Evolutionary conservation across 2,797 vertebrate species (phyloP), one percentile per base, ranked within the genome.

Genomic region (Malurus leucopterus): DNA sequence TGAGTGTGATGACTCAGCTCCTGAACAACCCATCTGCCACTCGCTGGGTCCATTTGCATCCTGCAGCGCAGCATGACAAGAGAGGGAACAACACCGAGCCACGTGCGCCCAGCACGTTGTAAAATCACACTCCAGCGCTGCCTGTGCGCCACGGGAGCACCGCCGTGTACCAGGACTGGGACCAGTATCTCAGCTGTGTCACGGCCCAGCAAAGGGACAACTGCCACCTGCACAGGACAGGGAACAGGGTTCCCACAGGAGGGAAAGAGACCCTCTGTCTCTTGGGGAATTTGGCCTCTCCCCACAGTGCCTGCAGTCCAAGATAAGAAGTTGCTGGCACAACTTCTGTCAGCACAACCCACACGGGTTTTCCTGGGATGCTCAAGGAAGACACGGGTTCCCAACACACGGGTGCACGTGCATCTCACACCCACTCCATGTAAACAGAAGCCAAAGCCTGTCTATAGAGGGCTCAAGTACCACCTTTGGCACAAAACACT

Each of bases 131-230:
- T 49, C 81, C 44, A 11, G 6, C 2, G 24, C 74, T 50, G 83
- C 49, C 70, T 11, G 71, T 6, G 34, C 5, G 3, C 43, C 0
- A 0, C 0, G 1, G 68, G 55, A 83, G 32, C 76, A 26, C 43
- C 1, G 0, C 40, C 27, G 22, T 0, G 0, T 1, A 29, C 9
- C 36, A 1, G 41, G 9, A 23, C 54, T 1, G 10, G 38, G 32
- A 65, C 13, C 30, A 7, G 22, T 2, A 44, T 2, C 65, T 44
- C 78, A 15, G 73, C 47, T 26, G 30, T 20, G 17, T 3, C 64
- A 55, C 0, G 0, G 36, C 65, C 46, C 23, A 44, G 70, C 18
- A 22, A 38, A 63, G 27, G 34, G 11, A 8, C 7, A 15, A 38
- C 15, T 49, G 55, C 13, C 17, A 55, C 38, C 55, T 32, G 36